phyloP scores from a whole-genome alignment of 2,113 vertebrate species.

The Callocephalon fimbriatum region DNA sequence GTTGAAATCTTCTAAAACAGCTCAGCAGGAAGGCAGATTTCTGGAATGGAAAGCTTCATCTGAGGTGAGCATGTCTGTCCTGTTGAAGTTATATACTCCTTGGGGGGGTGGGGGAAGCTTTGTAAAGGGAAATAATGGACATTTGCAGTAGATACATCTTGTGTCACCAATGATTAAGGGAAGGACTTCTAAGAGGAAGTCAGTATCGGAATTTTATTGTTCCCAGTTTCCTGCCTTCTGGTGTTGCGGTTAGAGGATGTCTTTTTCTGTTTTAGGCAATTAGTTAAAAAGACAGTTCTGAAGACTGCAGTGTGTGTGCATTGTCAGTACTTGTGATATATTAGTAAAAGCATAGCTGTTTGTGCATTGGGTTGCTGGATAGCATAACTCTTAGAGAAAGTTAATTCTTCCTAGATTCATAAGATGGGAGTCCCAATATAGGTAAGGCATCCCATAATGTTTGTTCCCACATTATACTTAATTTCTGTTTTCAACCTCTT shows the following conservation, averaged over 20 bases:
- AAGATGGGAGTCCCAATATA: neutral
- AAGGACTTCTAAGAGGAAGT: neutral
- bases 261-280: neutral
- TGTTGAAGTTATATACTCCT: rapidly evolving
- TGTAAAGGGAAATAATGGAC: neutral
- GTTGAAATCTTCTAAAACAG: neutral
- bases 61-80: neutral
- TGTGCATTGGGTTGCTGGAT: neutral
- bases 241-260: neutral
- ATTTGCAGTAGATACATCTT: neutral
- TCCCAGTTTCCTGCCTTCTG: neutral
- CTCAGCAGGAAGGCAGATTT: neutral
- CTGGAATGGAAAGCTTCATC: neutral
- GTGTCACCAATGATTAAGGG: neutral
- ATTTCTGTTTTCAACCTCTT: neutral
- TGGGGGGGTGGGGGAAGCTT: neutral
- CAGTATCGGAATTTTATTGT: neutral
- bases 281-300: neutral
- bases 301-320: neutral
- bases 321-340: neutral
- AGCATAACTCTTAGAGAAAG: neutral
- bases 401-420: neutral
- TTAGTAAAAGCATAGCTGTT: neutral
- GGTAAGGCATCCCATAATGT: neutral
- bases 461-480: neutral